phyloP scores from a whole-genome alignment of 2,888 invertebrate species.

The Drosophila helvetica region DNA sequence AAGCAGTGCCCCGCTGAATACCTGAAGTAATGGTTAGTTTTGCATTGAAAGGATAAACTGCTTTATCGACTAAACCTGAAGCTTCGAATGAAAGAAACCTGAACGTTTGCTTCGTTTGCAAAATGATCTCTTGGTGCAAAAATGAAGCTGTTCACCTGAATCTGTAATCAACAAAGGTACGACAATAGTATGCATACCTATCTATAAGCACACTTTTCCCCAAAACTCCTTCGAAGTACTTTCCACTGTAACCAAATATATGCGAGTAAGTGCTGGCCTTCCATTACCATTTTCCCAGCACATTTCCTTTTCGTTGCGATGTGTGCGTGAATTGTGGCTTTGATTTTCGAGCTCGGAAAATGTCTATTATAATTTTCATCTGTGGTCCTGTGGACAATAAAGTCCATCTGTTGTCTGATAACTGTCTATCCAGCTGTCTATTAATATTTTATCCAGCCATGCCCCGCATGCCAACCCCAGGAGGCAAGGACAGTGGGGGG shows the following conservation, averaged over 20 bases:
- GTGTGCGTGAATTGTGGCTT: conserved; percentile 35
- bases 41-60: no score
- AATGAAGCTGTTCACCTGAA: no score
- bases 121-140: no score
- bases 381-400: conserved; percentile 80
- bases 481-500: neutral
- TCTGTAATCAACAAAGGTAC: no score
- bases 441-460: conserved; percentile 80
- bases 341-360: conserved; percentile 66
- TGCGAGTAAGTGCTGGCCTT: conserved; percentile 66
- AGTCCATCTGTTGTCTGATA: conserved; percentile 83
- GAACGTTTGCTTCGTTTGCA: neutral
- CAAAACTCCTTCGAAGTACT: neutral
- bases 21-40: no score
- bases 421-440: conserved; percentile 83
- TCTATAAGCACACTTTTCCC: neutral
- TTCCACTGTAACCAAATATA: conserved; percentile 66
- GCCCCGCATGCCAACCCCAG: conserved; percentile 48
- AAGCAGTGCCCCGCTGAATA: no score
- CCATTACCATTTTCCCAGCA: conserved; percentile 3
- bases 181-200: neutral
- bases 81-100: neutral
- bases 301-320: conserved; percentile 11
- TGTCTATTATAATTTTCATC: conserved; percentile 79
- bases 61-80: neutral